These are phyloP conservation scores for Oncorhynchus nerka DNA, from an alignment of 2,113 vertebrate species.

Conservation along the genomic window DNA sequence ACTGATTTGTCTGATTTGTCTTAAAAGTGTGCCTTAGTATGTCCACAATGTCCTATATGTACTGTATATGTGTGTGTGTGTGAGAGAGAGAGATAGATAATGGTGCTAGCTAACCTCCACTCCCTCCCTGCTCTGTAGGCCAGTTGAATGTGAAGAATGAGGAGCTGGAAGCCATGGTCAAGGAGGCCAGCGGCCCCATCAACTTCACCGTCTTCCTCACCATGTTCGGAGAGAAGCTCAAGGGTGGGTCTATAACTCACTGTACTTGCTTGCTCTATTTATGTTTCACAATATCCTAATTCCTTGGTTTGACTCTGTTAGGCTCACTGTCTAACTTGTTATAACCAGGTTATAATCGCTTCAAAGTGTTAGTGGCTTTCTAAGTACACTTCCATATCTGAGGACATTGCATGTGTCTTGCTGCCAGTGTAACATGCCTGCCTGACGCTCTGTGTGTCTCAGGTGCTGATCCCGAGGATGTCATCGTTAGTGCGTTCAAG, in stretches of 20 bases:
- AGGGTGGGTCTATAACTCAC: slow-evolving; percentile 71
- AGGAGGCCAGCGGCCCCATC: slow-evolving; percentile 91
- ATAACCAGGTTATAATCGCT: too few species aligned
- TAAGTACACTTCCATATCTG: background rate
- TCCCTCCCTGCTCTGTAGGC: slow-evolving; percentile 5
- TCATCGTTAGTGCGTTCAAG: slow-evolving; percentile 89
- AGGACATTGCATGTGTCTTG: background rate
- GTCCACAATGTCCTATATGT: too few species aligned
- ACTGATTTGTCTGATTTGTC: too few species aligned
- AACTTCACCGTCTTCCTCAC: slow-evolving; percentile 94
- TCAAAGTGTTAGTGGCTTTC: background rate
- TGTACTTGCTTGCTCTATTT: background rate
- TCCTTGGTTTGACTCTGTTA: too few species aligned
- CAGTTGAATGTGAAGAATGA: slow-evolving; percentile 90
- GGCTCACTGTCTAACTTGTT: too few species aligned
- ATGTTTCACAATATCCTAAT: too few species aligned
- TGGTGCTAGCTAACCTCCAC: too few species aligned
- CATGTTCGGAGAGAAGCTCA: slow-evolving; percentile 96
- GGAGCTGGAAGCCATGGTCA: slow-evolving; percentile 90
- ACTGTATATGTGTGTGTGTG: background rate
- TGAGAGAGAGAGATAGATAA: background rate
- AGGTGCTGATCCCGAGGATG: slow-evolving; percentile 92
- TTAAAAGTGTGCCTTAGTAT: too few species aligned
- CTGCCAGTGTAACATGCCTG: background rate
- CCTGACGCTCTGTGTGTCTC: background rate